These are phyloP conservation scores for Scaptomyza montana DNA, from an alignment of 1,140 invertebrate species.

Conservation along the genomic window DNA sequence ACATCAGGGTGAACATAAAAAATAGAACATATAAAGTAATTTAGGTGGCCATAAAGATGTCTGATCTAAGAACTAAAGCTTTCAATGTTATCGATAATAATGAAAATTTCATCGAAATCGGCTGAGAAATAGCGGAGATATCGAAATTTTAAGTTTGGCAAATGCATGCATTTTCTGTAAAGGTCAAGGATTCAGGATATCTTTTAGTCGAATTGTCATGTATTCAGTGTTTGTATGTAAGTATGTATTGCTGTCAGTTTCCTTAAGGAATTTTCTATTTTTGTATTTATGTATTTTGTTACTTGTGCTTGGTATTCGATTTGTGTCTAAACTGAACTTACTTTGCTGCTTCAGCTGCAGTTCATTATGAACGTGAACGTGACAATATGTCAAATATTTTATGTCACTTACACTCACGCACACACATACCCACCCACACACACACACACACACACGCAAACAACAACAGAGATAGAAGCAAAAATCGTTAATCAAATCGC, in stretches of 20 bases:
- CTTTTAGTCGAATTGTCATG: too few relatives aligned
- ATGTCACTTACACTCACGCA: conserved; percentile 14
- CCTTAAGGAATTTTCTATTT: neutral
- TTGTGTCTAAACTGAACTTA: conserved; percentile 6
- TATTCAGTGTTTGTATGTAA: neutral
- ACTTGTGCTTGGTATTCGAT: conserved; percentile 4
- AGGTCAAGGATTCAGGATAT: too few relatives aligned
- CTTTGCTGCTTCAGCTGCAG: conserved; percentile 15
- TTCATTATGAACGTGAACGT: conserved; percentile 40
- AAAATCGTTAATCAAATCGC: conserved; percentile 45
- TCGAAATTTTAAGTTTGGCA: too few relatives aligned
- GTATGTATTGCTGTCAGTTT: too few relatives aligned
- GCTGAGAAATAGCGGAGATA: too few relatives aligned
- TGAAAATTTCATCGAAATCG: too few relatives aligned
- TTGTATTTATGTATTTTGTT: neutral
- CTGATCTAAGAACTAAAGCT: too few relatives aligned
- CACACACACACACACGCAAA: too few relatives aligned
- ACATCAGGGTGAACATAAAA: neutral
- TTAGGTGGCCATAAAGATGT: too few relatives aligned
- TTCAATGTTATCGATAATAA: too few relatives aligned
- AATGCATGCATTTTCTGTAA: too few relatives aligned
- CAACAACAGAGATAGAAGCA: neutral
- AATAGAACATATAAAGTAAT: too few relatives aligned
- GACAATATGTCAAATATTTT: conserved; percentile 50
- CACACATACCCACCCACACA: neutral